phyloP scores from a whole-genome alignment of 2,888 invertebrate genomes.

The Drosophila paramelanica region DNA sequence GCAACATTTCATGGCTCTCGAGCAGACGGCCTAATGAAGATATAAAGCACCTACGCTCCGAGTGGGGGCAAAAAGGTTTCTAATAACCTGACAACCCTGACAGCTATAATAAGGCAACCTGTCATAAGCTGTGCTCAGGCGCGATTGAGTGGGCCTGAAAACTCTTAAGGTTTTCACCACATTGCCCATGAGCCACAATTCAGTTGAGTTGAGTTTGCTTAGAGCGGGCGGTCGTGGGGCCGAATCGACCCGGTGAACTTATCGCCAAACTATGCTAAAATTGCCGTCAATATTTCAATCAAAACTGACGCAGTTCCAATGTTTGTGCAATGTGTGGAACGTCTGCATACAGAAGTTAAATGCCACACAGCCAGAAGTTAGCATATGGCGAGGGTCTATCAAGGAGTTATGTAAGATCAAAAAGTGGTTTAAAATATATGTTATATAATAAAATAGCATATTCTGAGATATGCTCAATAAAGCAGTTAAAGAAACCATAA shows the following conservation, averaged over 20 bases:
- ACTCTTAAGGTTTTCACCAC: slow-evolving; percentile 65
- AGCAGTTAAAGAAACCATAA: too few species aligned
- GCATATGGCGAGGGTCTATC: slow-evolving; percentile 25
- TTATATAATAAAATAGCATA: too few species aligned
- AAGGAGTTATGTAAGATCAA: background rate
- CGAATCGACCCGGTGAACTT: slow-evolving; percentile 23
- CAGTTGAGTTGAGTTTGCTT: slow-evolving; percentile 37
- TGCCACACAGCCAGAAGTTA: slow-evolving; percentile 38
- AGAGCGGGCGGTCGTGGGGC: background rate
- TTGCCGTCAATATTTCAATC: slow-evolving; percentile 75
- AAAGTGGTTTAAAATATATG: too few species aligned
- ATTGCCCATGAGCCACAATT: slow-evolving; percentile 55
- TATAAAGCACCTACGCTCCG: slow-evolving; percentile 35
- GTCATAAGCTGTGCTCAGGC: slow-evolving; percentile 73
- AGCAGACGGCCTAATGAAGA: slow-evolving; percentile 60
- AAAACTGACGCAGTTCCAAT: slow-evolving; percentile 60
- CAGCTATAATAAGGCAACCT: slow-evolving; percentile 77
- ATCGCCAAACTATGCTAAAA: slow-evolving; percentile 73
- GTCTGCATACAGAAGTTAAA: slow-evolving; percentile 53
- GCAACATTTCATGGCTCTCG: slow-evolving; percentile 19
- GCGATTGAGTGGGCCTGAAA: slow-evolving; percentile 55
- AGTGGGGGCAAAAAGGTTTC: slow-evolving; percentile 29
- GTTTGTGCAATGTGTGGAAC: background rate
- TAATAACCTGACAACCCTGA: slow-evolving; percentile 70
- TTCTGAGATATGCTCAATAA: too few species aligned